Evolutionary conservation across 2,888 invertebrate genomes (phyloP).

Genomic region (Rhogogaster chlorosoma): DNA sequence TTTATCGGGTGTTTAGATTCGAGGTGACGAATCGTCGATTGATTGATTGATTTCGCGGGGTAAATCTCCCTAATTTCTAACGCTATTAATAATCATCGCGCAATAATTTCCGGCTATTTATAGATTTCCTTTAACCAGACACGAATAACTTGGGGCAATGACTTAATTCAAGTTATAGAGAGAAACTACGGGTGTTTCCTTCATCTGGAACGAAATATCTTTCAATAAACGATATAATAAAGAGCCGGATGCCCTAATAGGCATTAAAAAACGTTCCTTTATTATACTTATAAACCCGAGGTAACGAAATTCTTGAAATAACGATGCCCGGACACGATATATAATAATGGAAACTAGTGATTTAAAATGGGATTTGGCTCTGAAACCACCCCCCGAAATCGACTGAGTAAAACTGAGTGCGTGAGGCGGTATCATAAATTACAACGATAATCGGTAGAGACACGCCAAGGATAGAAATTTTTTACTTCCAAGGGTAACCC

Average conservation of each 20-base stretch:
- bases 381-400: background rate
- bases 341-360: constrained; percentile 33
- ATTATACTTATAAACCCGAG: background rate
- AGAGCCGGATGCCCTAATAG: background rate
- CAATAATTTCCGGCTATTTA: background rate
- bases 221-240: background rate
- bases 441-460: constrained; percentile 29
- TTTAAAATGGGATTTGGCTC: constrained; percentile 22
- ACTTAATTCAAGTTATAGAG: background rate
- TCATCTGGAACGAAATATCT: background rate
- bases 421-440: constrained; percentile 39
- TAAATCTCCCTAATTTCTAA: background rate
- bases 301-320: background rate
- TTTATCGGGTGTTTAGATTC: background rate
- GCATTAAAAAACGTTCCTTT: background rate
- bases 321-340: background rate
- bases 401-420: background rate
- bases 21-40: background rate
- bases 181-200: background rate
- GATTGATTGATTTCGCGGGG: background rate
- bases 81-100: background rate
- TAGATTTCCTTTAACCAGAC: background rate
- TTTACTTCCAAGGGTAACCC: background rate
- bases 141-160: background rate
- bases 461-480: constrained; percentile 39